Conservation (phyloP, 1,140 invertebrate species). For the Bombus breviceps region DNA sequence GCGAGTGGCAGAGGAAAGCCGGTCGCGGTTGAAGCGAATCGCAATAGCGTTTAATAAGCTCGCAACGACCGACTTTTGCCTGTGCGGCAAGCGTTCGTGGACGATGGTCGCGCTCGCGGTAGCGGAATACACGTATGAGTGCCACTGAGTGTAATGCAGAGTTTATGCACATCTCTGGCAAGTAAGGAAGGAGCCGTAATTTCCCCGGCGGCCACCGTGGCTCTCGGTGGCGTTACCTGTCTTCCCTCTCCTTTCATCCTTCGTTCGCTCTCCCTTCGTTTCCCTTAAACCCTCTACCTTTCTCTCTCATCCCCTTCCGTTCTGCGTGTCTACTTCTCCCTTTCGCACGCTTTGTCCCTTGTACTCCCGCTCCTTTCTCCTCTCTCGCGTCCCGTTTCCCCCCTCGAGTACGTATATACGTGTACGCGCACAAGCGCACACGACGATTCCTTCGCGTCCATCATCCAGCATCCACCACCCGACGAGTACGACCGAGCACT, state of each 20-base stretch:
- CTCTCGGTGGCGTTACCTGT: constrained; percentile 79
- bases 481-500: constrained; percentile 73
- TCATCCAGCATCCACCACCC: constrained; percentile 56
- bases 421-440: constrained; percentile 29
- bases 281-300: constrained; percentile 45
- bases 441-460: constrained; percentile 61
- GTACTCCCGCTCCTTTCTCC: background rate
- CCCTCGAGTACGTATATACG: background rate
- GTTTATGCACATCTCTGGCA: constrained; percentile 80
- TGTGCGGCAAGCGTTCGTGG: background rate
- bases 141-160: constrained; percentile 78
- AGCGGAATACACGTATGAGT: constrained; percentile 58
- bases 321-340: background rate
- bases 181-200: constrained; percentile 80
- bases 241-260: constrained; percentile 64
- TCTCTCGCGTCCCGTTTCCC: constrained; percentile 43
- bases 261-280: constrained; percentile 59
- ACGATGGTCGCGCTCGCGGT: background rate
- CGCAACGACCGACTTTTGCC: background rate
- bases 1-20: no score
- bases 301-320: constrained; percentile 6
- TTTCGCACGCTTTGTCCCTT: constrained; percentile 20
- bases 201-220: constrained; percentile 80
- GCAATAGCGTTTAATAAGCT: constrained; percentile 1
- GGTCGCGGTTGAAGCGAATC: background rate